Percentiles rank a stretch among this genome's conserved stretches.
Conservation (phyloP, 2,113 vertebrate genomes). For the Lophius piscatorius region DNA sequence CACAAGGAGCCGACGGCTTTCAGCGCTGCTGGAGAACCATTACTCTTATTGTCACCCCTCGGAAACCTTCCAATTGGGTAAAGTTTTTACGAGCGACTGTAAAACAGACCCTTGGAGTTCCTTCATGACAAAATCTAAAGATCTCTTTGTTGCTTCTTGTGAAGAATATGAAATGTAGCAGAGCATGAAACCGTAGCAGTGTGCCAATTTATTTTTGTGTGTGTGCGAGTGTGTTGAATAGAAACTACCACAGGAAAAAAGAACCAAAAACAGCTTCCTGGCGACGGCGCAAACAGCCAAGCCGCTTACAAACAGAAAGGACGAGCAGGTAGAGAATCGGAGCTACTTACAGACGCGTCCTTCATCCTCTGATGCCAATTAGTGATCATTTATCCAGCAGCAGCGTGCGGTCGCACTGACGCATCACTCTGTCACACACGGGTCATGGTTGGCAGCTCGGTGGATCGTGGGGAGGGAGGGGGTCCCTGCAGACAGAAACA, state of each 20-base stretch:
- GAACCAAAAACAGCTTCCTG: constrained; percentile 52
- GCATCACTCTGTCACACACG: constrained; percentile 34
- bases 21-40: neutral
- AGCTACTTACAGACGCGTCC: constrained; percentile 64
- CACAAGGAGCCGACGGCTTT: neutral
- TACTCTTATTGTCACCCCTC: too few relatives aligned
- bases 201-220: constrained; percentile 26
- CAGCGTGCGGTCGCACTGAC: constrained; percentile 15
- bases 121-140: too few relatives aligned
- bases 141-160: neutral
- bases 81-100: too few relatives aligned
- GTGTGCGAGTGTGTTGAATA: constrained; percentile 32
- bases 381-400: constrained; percentile 57
- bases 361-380: constrained; percentile 56
- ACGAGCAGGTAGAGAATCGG: neutral
- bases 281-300: constrained; percentile 23
- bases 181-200: neutral
- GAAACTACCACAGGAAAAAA: constrained; percentile 67
- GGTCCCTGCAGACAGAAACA: constrained; percentile 36
- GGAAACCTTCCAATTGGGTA: too few relatives aligned
- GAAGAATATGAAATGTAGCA: neutral
- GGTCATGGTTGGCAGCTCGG: constrained; percentile 52
- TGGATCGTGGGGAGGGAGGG: constrained; percentile 19
- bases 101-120: too few relatives aligned
- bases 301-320: constrained; percentile 5